Conservation (phyloP, 2,888 invertebrate genomes). For the Yponomeuta evonymella region DNA sequence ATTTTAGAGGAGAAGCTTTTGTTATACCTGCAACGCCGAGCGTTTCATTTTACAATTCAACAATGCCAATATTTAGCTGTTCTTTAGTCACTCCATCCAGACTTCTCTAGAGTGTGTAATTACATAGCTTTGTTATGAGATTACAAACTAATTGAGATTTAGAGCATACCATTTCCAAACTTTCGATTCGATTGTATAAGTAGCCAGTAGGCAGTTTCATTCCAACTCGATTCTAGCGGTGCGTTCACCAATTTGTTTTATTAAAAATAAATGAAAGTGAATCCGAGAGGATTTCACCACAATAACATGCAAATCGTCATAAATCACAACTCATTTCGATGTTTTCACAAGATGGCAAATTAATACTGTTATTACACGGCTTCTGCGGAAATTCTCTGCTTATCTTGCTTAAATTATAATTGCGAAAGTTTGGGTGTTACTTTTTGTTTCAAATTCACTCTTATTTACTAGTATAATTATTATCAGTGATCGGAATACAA, state of each 20-base stretch:
- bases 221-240: background rate
- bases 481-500: too few species aligned
- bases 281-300: background rate
- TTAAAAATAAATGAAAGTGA: background rate
- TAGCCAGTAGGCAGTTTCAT: background rate
- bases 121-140: slow-evolving; percentile 5
- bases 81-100: background rate
- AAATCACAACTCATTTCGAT: background rate
- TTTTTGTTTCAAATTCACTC: background rate
- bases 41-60: background rate
- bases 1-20: background rate
- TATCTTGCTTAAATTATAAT: background rate
- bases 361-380: background rate
- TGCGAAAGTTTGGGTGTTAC: background rate
- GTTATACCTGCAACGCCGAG: background rate
- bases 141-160: slow-evolving; percentile 4
- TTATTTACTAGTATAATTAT: too few species aligned
- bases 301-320: background rate
- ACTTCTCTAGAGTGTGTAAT: background rate
- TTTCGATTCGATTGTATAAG: slow-evolving; percentile 6
- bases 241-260: background rate
- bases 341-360: background rate
- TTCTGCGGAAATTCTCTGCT: background rate
- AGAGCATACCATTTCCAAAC: slow-evolving; percentile 1
- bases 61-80: background rate